Conservation (phyloP, 2,797 vertebrate species). For the Mycteria americana region DNA sequence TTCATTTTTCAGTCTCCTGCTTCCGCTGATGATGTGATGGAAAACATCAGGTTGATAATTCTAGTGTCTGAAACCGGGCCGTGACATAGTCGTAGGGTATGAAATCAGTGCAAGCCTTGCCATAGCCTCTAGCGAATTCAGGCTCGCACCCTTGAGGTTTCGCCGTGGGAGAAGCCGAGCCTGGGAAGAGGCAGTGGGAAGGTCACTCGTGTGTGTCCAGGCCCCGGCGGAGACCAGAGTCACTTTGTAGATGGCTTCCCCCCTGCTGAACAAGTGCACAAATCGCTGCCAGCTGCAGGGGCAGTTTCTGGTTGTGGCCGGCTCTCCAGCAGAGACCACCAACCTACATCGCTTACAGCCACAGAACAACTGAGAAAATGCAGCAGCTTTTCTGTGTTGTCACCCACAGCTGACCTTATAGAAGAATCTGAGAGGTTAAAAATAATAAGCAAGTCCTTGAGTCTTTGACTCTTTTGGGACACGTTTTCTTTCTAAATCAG, state of each 20-base stretch:
- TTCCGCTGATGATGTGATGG: not conserved
- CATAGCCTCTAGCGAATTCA: not conserved
- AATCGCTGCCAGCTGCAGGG: not conserved
- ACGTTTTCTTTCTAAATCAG: not conserved
- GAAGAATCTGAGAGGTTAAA: not conserved
- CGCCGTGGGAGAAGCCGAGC: not conserved
- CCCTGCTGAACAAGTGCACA: not conserved
- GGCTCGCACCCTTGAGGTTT: not conserved
- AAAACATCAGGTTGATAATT: not conserved
- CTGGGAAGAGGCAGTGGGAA: not conserved
- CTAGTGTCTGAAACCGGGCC: not conserved
- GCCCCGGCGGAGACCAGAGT: accelerated
- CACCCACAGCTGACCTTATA: not conserved
- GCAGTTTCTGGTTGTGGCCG: not conserved
- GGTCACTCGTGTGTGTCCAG: not conserved
- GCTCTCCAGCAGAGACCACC: not conserved
- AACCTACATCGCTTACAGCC: not conserved
- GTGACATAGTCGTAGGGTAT: not conserved
- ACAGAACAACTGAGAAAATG: not conserved
- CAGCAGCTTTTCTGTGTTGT: not conserved
- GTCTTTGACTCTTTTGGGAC: not conserved
- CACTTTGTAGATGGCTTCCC: not conserved
- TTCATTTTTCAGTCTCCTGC: not conserved
- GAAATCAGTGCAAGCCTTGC: not conserved
- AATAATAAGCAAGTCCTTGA: not conserved